A percentile compares a stretch with the other conserved stretches of the same genome.
phyloP scores from a whole-genome alignment of 2,797 vertebrate genomes.

The Apodemus agrarius region DNA sequence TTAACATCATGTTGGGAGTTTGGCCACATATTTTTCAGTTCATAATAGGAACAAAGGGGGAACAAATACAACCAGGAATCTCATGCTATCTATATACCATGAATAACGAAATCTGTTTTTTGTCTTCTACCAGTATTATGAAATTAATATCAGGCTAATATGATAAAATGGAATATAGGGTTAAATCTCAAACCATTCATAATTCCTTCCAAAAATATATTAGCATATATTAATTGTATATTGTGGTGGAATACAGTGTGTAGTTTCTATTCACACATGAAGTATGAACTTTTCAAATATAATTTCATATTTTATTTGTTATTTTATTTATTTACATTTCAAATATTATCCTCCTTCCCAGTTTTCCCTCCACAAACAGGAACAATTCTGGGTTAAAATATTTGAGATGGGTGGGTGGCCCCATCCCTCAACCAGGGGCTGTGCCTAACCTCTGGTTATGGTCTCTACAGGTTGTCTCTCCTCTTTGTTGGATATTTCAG shows the following conservation, averaged over 20 bases:
- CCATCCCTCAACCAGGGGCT: no score
- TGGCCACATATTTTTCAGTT: background rate
- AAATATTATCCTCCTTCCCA: no score
- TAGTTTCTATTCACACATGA: background rate
- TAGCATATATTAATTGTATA: background rate
- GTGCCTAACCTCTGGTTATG: no score
- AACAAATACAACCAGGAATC: background rate
- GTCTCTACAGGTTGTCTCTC: no score
- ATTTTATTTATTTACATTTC: no score
- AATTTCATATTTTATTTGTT: no score
- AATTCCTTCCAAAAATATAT: background rate
- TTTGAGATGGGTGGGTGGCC: no score
- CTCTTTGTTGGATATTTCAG: no score
- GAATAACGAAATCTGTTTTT: background rate
- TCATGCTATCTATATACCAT: background rate
- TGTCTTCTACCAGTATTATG: background rate
- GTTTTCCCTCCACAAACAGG: no score
- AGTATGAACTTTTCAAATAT: background rate
- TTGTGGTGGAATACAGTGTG: background rate
- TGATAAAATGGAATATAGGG: background rate
- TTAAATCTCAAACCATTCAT: background rate
- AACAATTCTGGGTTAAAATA: no score
- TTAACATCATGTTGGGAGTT: background rate
- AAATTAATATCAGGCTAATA: background rate
- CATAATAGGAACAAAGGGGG: background rate